Base-by-base conservation (phyloP, 2,113 vertebrate species). In the Protomyctophum bolini region DNA sequence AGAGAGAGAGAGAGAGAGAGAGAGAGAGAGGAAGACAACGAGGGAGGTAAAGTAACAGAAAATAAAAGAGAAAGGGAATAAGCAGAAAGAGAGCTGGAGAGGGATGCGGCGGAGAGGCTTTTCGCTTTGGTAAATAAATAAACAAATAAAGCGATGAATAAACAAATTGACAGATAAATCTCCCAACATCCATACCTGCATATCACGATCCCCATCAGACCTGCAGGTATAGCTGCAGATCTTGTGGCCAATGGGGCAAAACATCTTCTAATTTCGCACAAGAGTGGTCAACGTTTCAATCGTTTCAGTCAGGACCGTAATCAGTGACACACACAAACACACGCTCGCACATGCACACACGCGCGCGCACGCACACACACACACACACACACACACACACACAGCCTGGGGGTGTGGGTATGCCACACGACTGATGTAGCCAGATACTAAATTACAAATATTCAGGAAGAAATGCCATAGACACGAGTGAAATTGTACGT, bases 211-310 rank as follows among this genome's bases (percentile, higher is more conserved):
- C 55, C 60, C 47, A 87, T 88, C 86, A 33, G 68, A 76, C 21
- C 1, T 21, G 73, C 73, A 70, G 68, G 47, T 72, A 70, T 66
- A 82, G 83, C 68, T 83, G 83, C 68, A 79, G 82, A 87, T 84
- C 70, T 80, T 14, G 15, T 9, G 51, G 56, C 12, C 49, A 51
- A 64, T 28, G 21, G 52, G n/a, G 59, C 12, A 60, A 58, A 70
- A 76, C 77, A 41, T 56, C 58, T 87, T 89, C 87, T 88, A 81
- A 91, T 91, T 92, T 90, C 81, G 48, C 88, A 89, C 82, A 79
- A 83, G 88, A 84, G 58, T 73, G 72, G 51, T 72, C 82, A 76
- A 55, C 61, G 12, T 79, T 80, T 63, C 77, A 52, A 55, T 29
- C 61, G 12, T 79, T 80, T 63, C 77, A 52, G 58, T 29, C 59